Base-by-base conservation (phyloP, 2,113 vertebrate species). In the Myodes glareolus region DNA sequence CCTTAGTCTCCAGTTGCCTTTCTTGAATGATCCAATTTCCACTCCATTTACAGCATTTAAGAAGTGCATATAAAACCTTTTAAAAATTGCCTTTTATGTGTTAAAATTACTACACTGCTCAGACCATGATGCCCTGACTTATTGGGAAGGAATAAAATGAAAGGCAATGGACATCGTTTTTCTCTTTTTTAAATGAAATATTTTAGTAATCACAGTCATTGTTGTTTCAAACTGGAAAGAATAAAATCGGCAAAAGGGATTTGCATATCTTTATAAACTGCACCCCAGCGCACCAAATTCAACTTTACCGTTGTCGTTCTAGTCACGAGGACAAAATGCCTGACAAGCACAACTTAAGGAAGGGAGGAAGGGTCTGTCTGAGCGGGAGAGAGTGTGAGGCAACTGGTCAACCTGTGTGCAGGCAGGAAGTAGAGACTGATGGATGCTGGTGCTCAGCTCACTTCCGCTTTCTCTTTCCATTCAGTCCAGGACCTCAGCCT, bases 161-260 rank as follows among this genome's bases (percentile, higher is more conserved):
- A 92, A 94, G 85, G 45, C 81, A 94, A 94, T 63, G 5, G 72
- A 17, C 73, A 52, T 14, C 55, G 29, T 65, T 36, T 70, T 97
- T 93, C 67, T 80, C 36, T 91, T 95, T 93, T 90, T 91, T 72
- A 91, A 85, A 89, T 88, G 78, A 94, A 97, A 93, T 65, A 76
- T 52, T 81, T 96, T 63, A 70, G 76, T 31, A 95, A 52, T 87
- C 82, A 86, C 88, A 94, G 58, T 78, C 87, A 78, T 1, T 84
- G 92, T 82, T 84, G 88, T 95, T 94, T 97, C 85, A 97, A 94
- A 88, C 50, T 65, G 72, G 39, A 65, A 92, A 94, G 68, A 94
- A 88, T 67, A 89, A 85, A 55, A 55, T 39, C 4, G 23, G 87
- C 63, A 29, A 70, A n/a, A 29, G 61, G 33, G 72, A 89, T 72